Conservation (phyloP, 2,797 vertebrate genomes). For the Mormyrops boulengeri region DNA sequence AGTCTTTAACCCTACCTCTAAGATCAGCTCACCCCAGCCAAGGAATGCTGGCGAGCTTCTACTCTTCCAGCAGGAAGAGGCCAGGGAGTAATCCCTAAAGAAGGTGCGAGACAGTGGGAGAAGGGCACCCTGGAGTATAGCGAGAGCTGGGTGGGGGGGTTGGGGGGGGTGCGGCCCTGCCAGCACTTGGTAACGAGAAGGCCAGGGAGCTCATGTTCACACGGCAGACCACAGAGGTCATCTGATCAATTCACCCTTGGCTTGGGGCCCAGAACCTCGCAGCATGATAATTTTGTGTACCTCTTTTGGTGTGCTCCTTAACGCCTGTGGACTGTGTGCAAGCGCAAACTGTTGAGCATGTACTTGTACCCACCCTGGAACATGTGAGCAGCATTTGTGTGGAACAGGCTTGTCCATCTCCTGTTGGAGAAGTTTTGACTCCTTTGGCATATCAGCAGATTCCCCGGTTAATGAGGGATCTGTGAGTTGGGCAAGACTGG, state of each 20-base stretch:
- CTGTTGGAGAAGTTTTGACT: neutral
- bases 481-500: neutral
- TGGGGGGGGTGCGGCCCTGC: neutral
- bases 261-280: neutral
- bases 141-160: too few relatives aligned
- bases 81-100: slow-evolving; percentile 22
- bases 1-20: neutral
- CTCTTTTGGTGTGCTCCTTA: neutral
- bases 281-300: neutral
- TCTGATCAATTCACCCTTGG: neutral
- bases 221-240: slow-evolving; percentile 4
- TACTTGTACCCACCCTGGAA: neutral
- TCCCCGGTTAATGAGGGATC: neutral
- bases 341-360: too few relatives aligned
- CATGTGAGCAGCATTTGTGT: neutral
- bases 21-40: slow-evolving; percentile 17
- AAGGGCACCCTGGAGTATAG: slow-evolving; percentile 1
- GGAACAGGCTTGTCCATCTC: neutral
- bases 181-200: neutral
- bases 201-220: neutral
- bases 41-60: slow-evolving; percentile 1
- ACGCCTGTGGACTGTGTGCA: neutral
- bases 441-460: neutral
- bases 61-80: neutral
- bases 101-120: slow-evolving; percentile 13